Base-by-base conservation (phyloP, 2,888 invertebrate genomes). In the Anoncus sp. region DNA sequence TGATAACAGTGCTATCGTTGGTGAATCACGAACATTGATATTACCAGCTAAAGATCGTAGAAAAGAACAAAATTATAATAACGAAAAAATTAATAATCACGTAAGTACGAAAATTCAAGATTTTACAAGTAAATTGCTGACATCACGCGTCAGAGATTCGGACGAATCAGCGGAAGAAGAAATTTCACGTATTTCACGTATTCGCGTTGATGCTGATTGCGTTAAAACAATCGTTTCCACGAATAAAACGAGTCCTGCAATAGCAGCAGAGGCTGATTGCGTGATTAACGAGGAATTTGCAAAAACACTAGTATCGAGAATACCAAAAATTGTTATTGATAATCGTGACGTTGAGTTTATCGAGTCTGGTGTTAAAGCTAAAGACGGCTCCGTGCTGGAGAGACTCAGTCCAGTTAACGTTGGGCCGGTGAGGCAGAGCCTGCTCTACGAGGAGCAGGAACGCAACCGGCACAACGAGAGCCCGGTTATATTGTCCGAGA, bases 391-490 rank as follows among this genome's bases (percentile, higher is more conserved):
- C 90, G 90, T 90, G 88, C 90, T 91, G 90, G 90, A 90, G 88
- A 90, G 90, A 88, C 88, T 92, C 91, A 89, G 91, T 89, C 88
- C 91, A 83, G 82, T 89, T 88, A 89, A 89, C 62, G 87, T 87
- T 85, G 87, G 87, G 85, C 87, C 87, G 84, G 88, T 89, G 85
- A 87, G 89, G 88, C 87, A 86, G 79, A 86, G 85, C 88, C 89
- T 89, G 88, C 87, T 88, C 84, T 88, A 87, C 85, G 87, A 89
- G 85, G 90, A 90, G 84, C 88, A 92, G 89, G 90, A 89, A 66
- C 89, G 90, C 57, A 88, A 84, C 79, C 87, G 90, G 83, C 89
- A 91, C 86, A 91, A 90, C 88, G 90, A 91, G 82, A 90, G 90
- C 65, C 90, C 90, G 72, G 88, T 91, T 49, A 91, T 91, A 81